These are phyloP conservation scores for Battus philenor DNA, from an alignment of 1,140 invertebrate genomes.

Conservation along the genomic window DNA sequence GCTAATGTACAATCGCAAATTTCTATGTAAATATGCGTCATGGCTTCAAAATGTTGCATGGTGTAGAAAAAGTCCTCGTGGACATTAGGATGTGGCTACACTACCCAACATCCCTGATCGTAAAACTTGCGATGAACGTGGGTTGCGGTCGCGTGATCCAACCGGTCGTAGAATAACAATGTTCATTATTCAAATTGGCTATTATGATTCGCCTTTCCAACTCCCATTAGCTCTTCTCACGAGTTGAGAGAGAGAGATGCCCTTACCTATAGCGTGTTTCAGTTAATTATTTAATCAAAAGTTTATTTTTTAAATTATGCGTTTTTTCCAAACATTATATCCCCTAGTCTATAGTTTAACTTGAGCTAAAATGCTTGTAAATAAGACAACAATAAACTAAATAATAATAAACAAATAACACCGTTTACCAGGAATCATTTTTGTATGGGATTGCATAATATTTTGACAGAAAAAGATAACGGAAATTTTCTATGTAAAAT, in stretches of 20 bases:
- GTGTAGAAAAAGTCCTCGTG: no score
- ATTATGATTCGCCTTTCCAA: constrained; percentile 51
- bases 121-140: constrained; percentile 31
- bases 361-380: neutral
- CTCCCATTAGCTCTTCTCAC: constrained; percentile 35
- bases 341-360: no score
- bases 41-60: no score
- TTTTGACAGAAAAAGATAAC: no score
- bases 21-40: no score
- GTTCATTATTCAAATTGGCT: constrained; percentile 66
- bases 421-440: no score
- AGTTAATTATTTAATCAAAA: neutral
- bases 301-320: no score
- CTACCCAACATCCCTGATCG: constrained; percentile 32
- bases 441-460: no score
- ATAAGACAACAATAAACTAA: neutral
- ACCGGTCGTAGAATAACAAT: constrained; percentile 51
- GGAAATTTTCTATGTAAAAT: no score
- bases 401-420: neutral
- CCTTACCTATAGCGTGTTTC: constrained; percentile 1
- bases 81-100: constrained; percentile 2
- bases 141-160: constrained; percentile 38
- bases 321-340: no score
- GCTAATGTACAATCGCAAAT: no score
- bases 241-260: constrained; percentile 18